Conservation (phyloP, 2,888 invertebrate species). For the Drosophila histrio region DNA sequence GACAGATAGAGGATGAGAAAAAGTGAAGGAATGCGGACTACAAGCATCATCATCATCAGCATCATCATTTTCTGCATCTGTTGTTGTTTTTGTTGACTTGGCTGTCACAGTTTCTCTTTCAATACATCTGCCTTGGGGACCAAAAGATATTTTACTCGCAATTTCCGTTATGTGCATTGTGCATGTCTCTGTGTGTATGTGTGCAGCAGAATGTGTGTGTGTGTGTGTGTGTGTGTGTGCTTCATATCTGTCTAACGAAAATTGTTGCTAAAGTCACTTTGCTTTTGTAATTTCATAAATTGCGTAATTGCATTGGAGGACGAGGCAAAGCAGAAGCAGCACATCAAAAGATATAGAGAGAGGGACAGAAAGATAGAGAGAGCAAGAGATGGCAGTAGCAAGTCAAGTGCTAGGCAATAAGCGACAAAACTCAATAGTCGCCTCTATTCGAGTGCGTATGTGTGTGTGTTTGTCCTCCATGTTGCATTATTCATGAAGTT, state of each 20-base stretch:
- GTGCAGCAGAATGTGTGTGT: slow-evolving; percentile 14
- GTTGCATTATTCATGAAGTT: slow-evolving; percentile 59
- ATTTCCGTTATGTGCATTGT: slow-evolving; percentile 46
- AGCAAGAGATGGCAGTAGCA: slow-evolving; percentile 1
- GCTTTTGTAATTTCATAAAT: slow-evolving; percentile 69
- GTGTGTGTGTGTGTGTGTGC: slow-evolving; percentile 6
- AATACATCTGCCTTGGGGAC: slow-evolving; percentile 35
- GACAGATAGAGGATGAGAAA: background rate
- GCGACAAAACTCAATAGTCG: slow-evolving; percentile 45
- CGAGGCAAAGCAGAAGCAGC: background rate
- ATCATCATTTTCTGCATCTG: slow-evolving; percentile 10
- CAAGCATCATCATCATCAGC: slow-evolving; percentile 22
- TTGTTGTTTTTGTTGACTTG: background rate
- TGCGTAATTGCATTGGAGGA: slow-evolving; percentile 63
- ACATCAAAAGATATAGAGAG: slow-evolving; percentile 2
- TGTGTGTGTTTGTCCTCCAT: slow-evolving; percentile 14
- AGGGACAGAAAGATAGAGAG: background rate
- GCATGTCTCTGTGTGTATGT: slow-evolving; percentile 18
- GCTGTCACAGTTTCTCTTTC: slow-evolving; percentile 28
- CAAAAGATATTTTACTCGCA: slow-evolving; percentile 45
- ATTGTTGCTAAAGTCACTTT: slow-evolving; percentile 59
- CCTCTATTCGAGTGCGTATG: slow-evolving; percentile 2
- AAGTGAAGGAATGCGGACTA: background rate
- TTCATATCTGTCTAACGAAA: slow-evolving; percentile 30
- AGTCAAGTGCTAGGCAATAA: slow-evolving; percentile 35